Percentiles rank a stretch among this genome's conserved stretches.
Evolutionary conservation across 2,888 invertebrate genomes (phyloP).

Genomic region (Margaritifera margaritifera): DNA sequence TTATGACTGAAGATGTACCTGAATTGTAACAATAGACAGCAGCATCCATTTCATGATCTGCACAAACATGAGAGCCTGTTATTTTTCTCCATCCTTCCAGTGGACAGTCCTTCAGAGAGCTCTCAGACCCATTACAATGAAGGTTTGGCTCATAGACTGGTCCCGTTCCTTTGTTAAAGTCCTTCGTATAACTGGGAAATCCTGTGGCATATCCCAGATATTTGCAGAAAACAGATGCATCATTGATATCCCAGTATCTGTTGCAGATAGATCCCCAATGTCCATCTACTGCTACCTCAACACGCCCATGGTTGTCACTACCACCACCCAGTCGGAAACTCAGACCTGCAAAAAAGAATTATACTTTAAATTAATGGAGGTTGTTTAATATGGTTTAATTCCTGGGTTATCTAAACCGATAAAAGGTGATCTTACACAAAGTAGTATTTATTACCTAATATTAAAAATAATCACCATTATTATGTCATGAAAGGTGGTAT

Average conservation of each 20-base stretch:
- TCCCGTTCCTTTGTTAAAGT: conserved; percentile 33
- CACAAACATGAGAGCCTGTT: conserved; percentile 32
- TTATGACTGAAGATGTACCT: conserved; percentile 33
- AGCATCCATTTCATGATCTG: conserved; percentile 50
- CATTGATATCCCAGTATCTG: conserved; percentile 81
- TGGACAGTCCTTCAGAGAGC: conserved; percentile 45
- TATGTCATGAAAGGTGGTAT: too few relatives aligned
- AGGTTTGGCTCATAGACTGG: conserved; percentile 60
- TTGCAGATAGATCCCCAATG: conserved; percentile 84
- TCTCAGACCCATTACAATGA: conserved; percentile 55
- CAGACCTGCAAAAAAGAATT: conserved; percentile 38
- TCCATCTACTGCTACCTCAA: conserved; percentile 82
- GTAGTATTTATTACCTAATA: too few relatives aligned
- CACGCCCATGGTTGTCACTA: conserved; percentile 52
- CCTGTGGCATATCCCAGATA: conserved; percentile 44
- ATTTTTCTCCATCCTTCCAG: conserved; percentile 54
- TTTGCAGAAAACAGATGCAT: conserved; percentile 78
- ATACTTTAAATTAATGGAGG: too few relatives aligned
- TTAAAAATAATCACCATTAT: too few relatives aligned
- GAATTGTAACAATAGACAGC: conserved; percentile 55
- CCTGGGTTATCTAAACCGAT: too few relatives aligned
- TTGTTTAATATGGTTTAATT: too few relatives aligned
- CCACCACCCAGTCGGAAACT: conserved; percentile 49
- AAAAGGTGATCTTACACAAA: too few relatives aligned
- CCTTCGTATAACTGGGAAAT: conserved; percentile 42